Evolutionary conservation across 2,797 vertebrate species (phyloP).

Genomic region (Rhinogobio ventralis): DNA sequence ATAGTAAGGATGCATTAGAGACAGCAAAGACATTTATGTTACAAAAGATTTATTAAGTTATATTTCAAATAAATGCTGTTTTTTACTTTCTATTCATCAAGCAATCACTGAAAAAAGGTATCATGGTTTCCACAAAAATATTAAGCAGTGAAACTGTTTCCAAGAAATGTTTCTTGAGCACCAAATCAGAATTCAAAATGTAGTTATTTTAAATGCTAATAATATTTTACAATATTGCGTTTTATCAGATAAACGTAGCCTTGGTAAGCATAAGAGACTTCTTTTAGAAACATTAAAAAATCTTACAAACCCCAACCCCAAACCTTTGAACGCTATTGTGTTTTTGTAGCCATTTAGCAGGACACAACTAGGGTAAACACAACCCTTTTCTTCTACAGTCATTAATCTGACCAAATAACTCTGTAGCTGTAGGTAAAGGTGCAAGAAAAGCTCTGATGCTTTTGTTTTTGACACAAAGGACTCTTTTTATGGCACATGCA

Average conservation of each 20-base stretch:
- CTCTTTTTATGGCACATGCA: slow-evolving; percentile 50
- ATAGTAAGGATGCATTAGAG: no score
- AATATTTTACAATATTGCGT: background rate
- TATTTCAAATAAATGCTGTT: background rate
- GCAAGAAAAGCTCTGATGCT: slow-evolving; percentile 50
- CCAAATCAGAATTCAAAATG: background rate
- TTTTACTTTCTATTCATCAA: background rate
- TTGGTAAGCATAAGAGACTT: background rate
- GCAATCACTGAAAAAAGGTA: background rate
- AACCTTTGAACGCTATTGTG: background rate
- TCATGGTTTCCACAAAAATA: background rate
- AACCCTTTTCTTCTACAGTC: slow-evolving; percentile 2
- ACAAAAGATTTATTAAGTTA: background rate
- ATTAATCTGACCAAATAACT: slow-evolving; percentile 49
- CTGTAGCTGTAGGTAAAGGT: slow-evolving; percentile 52
- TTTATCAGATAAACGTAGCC: background rate
- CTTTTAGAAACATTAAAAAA: background rate
- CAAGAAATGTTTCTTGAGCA: background rate
- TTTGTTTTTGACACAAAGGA: slow-evolving; percentile 62
- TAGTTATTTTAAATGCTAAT: background rate
- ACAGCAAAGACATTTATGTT: background rate
- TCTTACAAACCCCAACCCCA: background rate
- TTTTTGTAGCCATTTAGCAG: background rate
- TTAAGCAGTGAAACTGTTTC: background rate
- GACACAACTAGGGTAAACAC: slow-evolving; percentile 6